Base-by-base conservation (phyloP, 2,888 invertebrate species). In the Phortica okadai region DNA sequence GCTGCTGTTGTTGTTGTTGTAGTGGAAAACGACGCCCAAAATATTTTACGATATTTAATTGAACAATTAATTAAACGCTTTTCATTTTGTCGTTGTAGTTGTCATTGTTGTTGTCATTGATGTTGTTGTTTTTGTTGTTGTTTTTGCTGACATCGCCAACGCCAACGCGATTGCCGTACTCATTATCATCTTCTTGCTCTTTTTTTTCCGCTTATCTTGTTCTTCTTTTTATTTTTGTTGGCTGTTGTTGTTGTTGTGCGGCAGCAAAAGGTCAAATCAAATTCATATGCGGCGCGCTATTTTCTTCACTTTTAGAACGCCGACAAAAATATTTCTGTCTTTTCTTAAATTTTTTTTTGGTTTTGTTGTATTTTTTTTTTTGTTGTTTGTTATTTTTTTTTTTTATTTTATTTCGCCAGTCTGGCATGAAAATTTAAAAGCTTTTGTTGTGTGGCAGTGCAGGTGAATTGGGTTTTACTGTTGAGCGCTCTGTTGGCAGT, bases 221-320 rank as follows among this genome's bases (percentile, higher is more conserved):
- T 59, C 11, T 59, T 59, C 6, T n/a, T 59, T 59, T 59, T 59
- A 0, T n/a, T 59, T 59, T 21, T 21, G 21, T 21, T 21, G 21
- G 21, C 21, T 21, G 21, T 21, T 21, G 21, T 21, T 21, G 6
- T 62, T 8, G 16, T 62, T 62, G 10, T 62, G 25, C 21, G 10
- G 7, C 21, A 45, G 69, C 69, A 45, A 69, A 69, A 69, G 69
- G 69, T 69, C 50, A 69, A 69, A 69, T 69, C 69, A 69, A 69
- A 69, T 69, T 45, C 69, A 69, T 62, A 54, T n/a, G 70, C 41
- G 70, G 56, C 54, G 41, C 41, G 33, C 42, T 14, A 54, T 54
- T 54, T 54, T 54, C n/a, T 54, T 54, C 6, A 14, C 1, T 33
- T 33, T 33, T 33, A 33, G 33, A 33, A 33, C 33, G 3, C 33